phyloP scores from a whole-genome alignment of 2,113 vertebrate genomes.

The Fulica atra region DNA sequence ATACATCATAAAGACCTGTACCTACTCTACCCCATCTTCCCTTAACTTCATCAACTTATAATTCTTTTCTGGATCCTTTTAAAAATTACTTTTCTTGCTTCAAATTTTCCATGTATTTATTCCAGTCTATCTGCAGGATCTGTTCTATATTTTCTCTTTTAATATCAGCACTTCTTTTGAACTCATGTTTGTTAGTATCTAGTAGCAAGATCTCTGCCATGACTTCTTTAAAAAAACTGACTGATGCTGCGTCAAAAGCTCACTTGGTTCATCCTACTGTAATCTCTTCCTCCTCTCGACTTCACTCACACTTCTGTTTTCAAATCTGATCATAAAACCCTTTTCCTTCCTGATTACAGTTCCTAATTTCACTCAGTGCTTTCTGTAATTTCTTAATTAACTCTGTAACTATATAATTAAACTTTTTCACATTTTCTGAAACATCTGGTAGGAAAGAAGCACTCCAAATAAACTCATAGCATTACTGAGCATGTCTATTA shows the following conservation, averaged over 20 bases:
- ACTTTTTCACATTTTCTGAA: slow-evolving; percentile 5
- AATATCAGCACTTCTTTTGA: not conserved
- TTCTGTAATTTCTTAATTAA: slow-evolving; percentile 39
- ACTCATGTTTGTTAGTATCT: not conserved
- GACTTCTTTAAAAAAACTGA: not conserved
- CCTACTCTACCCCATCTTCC: not conserved
- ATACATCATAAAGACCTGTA: not conserved
- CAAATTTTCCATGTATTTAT: not conserved
- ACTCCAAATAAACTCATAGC: not conserved
- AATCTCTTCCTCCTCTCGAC: not conserved
- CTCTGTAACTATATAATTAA: not conserved
- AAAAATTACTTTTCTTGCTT: not conserved
- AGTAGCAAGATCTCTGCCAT: not conserved
- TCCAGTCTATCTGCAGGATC: not conserved
- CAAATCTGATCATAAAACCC: not conserved
- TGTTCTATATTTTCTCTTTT: not conserved
- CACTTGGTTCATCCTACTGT: not conserved
- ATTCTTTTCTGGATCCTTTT: not conserved
- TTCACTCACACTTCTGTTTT: not conserved
- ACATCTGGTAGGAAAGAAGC: not conserved
- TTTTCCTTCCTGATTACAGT: slow-evolving; percentile 13
- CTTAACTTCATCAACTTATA: not conserved
- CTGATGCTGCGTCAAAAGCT: not conserved
- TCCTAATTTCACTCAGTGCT: not conserved
- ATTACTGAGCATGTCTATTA: not conserved